These are phyloP conservation scores for Spodoptera exigua DNA, from an alignment of 2,888 invertebrate species.

Conservation along the genomic window DNA sequence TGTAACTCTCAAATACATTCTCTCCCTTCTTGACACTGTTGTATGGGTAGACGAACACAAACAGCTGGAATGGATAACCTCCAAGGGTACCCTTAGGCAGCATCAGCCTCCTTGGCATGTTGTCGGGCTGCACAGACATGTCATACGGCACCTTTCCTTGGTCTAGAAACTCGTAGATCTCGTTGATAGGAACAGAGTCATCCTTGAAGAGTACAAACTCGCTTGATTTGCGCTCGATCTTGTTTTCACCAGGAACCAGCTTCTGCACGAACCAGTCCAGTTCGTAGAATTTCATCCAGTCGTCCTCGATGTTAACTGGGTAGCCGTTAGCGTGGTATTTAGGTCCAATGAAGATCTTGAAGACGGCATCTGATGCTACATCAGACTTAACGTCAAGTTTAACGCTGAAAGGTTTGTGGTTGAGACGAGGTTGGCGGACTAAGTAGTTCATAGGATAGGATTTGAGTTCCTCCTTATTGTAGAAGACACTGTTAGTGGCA, in stretches of 20 bases:
- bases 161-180: conserved; percentile 89
- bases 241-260: conserved; percentile 90
- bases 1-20: conserved; percentile 66
- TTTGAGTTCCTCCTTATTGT: conserved; percentile 70
- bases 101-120: conserved; percentile 91
- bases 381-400: conserved; percentile 90
- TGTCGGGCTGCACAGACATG: conserved; percentile 87
- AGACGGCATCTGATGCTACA: conserved; percentile 86
- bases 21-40: conserved; percentile 76
- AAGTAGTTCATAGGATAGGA: conserved; percentile 79
- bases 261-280: conserved; percentile 90
- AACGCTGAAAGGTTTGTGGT: conserved; percentile 91
- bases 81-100: conserved; percentile 92
- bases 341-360: conserved; percentile 92
- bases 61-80: conserved; percentile 91
- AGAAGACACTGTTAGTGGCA: conserved; percentile 87
- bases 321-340: conserved; percentile 90
- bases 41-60: conserved; percentile 90
- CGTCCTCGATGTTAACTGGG: conserved; percentile 85
- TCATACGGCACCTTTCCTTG: conserved; percentile 87
- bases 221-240: conserved; percentile 90
- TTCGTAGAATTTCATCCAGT: conserved; percentile 90
- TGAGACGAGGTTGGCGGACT: conserved; percentile 91
- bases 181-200: conserved; percentile 90
- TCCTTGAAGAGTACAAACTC: conserved; percentile 90